Conservation (phyloP, 2,797 vertebrate genomes). For the Enteromius thamalakanensis region DNA sequence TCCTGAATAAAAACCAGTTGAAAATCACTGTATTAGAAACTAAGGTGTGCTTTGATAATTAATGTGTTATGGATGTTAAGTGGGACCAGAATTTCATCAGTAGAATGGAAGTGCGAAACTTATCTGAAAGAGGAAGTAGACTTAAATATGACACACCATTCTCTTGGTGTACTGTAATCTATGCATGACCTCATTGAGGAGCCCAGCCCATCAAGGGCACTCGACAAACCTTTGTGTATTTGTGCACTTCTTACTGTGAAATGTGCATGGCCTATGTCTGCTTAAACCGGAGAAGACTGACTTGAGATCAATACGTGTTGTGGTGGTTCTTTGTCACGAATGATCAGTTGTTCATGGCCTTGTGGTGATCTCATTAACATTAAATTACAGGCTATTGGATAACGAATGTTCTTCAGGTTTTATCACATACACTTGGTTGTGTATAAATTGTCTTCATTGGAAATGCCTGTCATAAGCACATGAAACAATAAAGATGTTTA, state of each 20-base stretch:
- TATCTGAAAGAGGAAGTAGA: constrained; percentile 36
- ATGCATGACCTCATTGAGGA: constrained; percentile 77
- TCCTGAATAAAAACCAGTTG: not conserved
- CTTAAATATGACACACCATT: constrained; percentile 29
- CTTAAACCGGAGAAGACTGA: constrained; percentile 55
- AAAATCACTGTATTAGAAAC: not conserved
- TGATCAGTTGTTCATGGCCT: constrained; percentile 29
- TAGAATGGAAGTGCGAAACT: constrained; percentile 14
- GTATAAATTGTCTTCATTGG: constrained; percentile 30
- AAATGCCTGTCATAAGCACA: constrained; percentile 41
- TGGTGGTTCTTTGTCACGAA: constrained; percentile 17
- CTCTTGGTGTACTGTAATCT: constrained; percentile 72
- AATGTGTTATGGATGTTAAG: not conserved
- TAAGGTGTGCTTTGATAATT: not conserved
- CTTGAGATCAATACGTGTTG: constrained; percentile 50
- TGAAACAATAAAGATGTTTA: constrained; percentile 28
- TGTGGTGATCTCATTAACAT: constrained; percentile 12
- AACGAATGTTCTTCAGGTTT: constrained; percentile 37
- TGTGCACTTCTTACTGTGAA: constrained; percentile 60
- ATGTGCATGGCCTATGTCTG: constrained; percentile 56
- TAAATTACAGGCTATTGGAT: constrained; percentile 14
- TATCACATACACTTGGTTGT: constrained; percentile 22
- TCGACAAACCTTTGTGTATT: constrained; percentile 49
- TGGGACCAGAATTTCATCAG: not conserved
- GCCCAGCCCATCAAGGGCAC: constrained; percentile 48